phyloP scores from a whole-genome alignment of 2,888 invertebrate species.

The Pyralis farinalis region DNA sequence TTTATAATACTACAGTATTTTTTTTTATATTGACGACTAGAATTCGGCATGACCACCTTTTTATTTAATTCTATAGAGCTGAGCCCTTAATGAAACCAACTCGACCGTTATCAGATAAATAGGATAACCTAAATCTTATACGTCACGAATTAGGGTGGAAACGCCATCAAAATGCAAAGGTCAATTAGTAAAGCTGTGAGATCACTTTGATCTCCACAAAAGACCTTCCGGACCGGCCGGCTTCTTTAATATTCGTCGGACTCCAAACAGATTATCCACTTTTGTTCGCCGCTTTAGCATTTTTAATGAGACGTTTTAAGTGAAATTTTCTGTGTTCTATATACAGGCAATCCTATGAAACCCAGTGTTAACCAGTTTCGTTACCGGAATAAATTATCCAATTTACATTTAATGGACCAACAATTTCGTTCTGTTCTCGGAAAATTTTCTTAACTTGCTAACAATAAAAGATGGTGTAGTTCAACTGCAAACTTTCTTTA shows the following conservation, averaged over 20 bases:
- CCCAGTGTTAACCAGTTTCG: background rate
- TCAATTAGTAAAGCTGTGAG: constrained; percentile 59
- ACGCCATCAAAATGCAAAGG: constrained; percentile 57
- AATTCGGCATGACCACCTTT: too few species aligned
- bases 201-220: constrained; percentile 67
- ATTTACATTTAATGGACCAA: background rate
- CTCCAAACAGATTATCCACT: constrained; percentile 71
- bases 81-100: background rate
- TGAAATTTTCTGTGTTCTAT: constrained; percentile 44
- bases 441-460: background rate
- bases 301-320: constrained; percentile 62
- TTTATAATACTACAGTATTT: too few species aligned
- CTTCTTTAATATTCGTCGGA: constrained; percentile 67
- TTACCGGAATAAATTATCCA: background rate
- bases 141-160: constrained; percentile 17
- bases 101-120: constrained; percentile 12
- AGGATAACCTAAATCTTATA: constrained; percentile 10
- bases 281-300: constrained; percentile 66
- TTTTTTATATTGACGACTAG: too few species aligned
- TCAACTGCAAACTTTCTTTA: background rate
- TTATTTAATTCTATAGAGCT: background rate
- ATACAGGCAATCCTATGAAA: background rate
- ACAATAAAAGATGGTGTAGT: background rate
- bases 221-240: constrained; percentile 51
- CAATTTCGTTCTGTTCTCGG: background rate